phyloP scores from a whole-genome alignment of 2,113 vertebrate genomes.

The Ptilorrhoa leucosticta region DNA sequence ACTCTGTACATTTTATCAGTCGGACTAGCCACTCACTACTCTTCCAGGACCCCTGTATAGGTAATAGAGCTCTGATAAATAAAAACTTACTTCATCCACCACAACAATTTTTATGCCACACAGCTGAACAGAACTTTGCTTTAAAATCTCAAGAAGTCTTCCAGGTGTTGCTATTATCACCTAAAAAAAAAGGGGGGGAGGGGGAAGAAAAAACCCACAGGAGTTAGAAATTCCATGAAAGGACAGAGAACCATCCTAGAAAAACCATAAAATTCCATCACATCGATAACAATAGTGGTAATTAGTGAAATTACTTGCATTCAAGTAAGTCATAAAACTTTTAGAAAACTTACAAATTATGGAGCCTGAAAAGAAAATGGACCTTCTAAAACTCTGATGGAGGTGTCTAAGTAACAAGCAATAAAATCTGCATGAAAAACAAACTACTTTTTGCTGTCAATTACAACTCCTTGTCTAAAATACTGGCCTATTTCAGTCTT shows the following conservation, averaged over 20 bases:
- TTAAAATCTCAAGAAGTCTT: constrained; percentile 89
- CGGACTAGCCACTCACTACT: background rate
- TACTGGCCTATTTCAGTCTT: background rate
- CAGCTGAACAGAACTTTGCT: constrained; percentile 83
- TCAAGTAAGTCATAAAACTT: background rate
- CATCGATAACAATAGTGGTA: background rate
- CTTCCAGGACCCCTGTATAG: background rate
- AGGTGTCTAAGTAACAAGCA: background rate
- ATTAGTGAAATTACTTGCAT: background rate
- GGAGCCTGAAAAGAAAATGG: background rate
- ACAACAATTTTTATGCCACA: constrained; percentile 80
- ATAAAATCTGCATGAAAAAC: background rate
- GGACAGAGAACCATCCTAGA: background rate
- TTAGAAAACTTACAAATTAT: background rate
- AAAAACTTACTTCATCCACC: constrained; percentile 87
- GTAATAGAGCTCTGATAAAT: background rate
- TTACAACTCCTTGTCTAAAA: background rate
- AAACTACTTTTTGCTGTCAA: background rate
- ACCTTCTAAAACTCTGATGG: background rate
- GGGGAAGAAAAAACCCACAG: background rate
- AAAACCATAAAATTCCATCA: background rate
- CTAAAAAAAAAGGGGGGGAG: constrained; percentile 67
- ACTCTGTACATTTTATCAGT: background rate
- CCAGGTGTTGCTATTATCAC: constrained; percentile 93
- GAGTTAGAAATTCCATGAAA: background rate